Evolutionary conservation across 2,797 vertebrate species (phyloP), one percentile per base, ranked within the genome.

Genomic region (Anguilla pacifica): DNA sequence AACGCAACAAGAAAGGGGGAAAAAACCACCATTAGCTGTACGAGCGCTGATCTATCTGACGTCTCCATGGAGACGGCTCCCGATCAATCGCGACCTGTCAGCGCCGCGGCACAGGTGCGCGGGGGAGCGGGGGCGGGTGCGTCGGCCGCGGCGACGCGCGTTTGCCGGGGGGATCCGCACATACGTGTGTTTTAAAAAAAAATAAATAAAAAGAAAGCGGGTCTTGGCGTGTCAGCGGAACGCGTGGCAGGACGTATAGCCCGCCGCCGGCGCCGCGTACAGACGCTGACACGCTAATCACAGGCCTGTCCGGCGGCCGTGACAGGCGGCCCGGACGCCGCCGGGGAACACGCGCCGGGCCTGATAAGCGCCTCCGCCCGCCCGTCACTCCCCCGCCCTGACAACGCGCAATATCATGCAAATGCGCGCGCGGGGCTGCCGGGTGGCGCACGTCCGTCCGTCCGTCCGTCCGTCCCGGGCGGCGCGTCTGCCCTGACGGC

Each of bases 241-340:
- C 93, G 91, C 91, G 95, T 94, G 94, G 93, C 95, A 94, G 95
- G 93, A 94, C 89, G 91, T 92, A 91, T 72, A 88, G 92, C 86
- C 49, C 35, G 74, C 86, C 89, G 91, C 89, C 89, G 90, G 93
- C 91, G 93, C 95, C 95, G 94, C 94, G 94, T 95, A 95, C 95
- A 95, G 94, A 96, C 89, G 91, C 91, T 96, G 96, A 96, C 96
- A 95, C 90, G 88, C 94, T 96, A 97, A 97, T 96, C 95, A 96
- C 94, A 94, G 94, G 95, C 94, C 93, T 96, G 95, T 96, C 95
- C 95, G 87, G 92, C 4, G 55, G 87, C 35, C 91, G 92, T 95
- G 94, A 95, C 89, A 85, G 91, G 90, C 90, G 91, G 90, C 92
- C 90, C 15, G 89, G 81, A 91, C 90, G 72, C 39, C 74, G 9